Base-by-base conservation (phyloP, 2,888 invertebrate genomes). In the Lithophane ornitopus region DNA sequence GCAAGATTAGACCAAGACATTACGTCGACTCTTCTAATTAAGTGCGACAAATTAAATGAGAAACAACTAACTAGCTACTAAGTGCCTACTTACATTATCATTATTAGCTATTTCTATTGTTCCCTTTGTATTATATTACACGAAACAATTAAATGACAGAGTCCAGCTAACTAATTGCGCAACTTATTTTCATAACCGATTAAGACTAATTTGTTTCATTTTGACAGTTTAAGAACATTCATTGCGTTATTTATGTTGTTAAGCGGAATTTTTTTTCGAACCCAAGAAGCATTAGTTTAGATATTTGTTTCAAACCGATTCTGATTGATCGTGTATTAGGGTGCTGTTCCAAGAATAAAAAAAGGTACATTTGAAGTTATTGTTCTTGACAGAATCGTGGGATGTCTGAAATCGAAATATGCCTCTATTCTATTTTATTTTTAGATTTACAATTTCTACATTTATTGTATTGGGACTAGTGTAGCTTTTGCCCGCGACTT, bases 301-400 rank as follows among this genome's bases (percentile, higher is more conserved):
- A 34, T 34, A 34, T 34, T 34, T 34, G 34, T 34, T 34, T 4
- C 34, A 34, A 34, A 34, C 0, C 34, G 34, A 4, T 34, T 6
- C 34, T 34, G 34, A 34, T 34, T 34, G 34, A 34, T 34, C 34
- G 34, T 34, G 34, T 34, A 34, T 34, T 34, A 34, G 34, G 34
- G 34, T 34, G 4, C 34, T 34, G 58, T 73, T 46, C 22, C 2
- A 12, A 70, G n/a, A 80, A 81, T 16, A 4, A n/a, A 71, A 4
- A n/a, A 71, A 41, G 14, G n/a, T 34, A 76, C n/a, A 39, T 66
- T 49, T 19, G 22, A 16, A 63, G 39, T 46, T 19, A 63, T 54
- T 82, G 85, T 72, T 67, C 19, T 39, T 67, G 85, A 76, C 69
- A 72, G 39, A 46, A 28, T 34, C n/a, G 52, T 75, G 65, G 41